These are phyloP conservation scores for Serilophus lunatus DNA, from an alignment of 2,113 vertebrate genomes.

Conservation along the genomic window DNA sequence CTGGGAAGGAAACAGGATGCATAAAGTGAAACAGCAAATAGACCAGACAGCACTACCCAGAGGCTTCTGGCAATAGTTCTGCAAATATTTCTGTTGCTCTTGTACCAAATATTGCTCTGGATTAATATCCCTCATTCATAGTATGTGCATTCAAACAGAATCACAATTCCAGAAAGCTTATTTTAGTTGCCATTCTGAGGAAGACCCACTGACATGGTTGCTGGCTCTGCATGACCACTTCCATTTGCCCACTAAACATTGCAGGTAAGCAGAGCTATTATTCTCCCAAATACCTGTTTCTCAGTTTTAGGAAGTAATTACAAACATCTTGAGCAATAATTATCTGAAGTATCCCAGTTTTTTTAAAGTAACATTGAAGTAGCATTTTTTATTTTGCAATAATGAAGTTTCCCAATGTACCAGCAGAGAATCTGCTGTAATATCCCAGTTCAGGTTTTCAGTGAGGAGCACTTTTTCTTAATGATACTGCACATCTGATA, in stretches of 20 bases:
- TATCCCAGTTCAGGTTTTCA: not conserved
- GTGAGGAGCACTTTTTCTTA: not conserved
- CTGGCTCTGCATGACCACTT: fast-evolving
- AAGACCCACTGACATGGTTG: not conserved
- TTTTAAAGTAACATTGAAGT: not conserved
- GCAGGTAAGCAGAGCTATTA: not conserved
- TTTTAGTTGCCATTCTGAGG: not conserved
- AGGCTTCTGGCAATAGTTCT: not conserved
- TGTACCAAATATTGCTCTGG: not conserved
- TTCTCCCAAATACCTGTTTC: not conserved
- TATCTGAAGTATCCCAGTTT: not conserved
- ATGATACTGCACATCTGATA: not conserved
- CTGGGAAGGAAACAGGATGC: not conserved
- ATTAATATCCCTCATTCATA: not conserved
- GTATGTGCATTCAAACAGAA: not conserved
- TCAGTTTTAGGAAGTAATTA: not conserved
- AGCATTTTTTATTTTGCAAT: not conserved
- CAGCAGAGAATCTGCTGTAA: not conserved
- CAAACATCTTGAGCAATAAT: not conserved
- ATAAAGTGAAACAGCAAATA: not conserved
- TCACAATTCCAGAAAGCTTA: not conserved
- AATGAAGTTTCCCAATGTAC: not conserved
- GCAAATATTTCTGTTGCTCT: not conserved
- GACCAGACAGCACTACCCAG: not conserved
- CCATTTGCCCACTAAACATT: not conserved